Evolutionary conservation across 92 coral and sea anemone species (phyloP), one percentile per base, ranked within the genome.

Genomic region (Heteractis magnifica): DNA sequence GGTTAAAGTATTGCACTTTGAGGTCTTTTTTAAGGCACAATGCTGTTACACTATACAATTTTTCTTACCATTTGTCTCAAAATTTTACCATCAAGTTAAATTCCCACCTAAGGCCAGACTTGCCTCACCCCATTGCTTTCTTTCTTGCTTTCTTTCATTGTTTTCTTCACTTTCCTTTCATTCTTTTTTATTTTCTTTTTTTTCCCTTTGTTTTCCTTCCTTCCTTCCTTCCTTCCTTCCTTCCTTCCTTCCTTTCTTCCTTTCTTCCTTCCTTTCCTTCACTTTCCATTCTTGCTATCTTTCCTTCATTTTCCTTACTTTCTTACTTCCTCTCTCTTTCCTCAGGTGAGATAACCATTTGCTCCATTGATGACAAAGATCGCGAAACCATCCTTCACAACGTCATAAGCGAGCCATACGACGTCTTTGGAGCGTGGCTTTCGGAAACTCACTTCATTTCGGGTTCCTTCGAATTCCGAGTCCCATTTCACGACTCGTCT

Each of bases 361-460:
- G 86, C 71, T 52, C 83, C 51, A 49, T 93, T 23, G 89, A 82
- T 8, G 86, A 82, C 10, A 71, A 44, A 10, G 76, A 80, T 49
- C 80, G 65, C 5, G 79, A 83, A 14, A 77, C 64, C 72, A 75
- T 81, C 23, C 85, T 91, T 49, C 94, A 91, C 52, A 78, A 77
- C 16, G 77, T 91, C 11, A 82, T 83, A 73, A 94, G 86, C 56
- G 98, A 87, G 79, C 98, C 98, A 6, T 94, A 94, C 21, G 98
- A 94, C 71, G 95, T 94, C 71, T 94, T 92, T 80, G 98, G 98
- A 59, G 91, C 98, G 0, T 94, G 98, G 98, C 77, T 94, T 51
- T 87, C 89, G 68, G 89, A 83, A 76, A 85, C 88, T 19, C 85
- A 81, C 78, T 94, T 83, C 74, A 85, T 94, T 44, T 92, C 91